Evolutionary conservation across 1,140 invertebrate genomes (phyloP).

Genomic region (Drosophila prosaltans): DNA sequence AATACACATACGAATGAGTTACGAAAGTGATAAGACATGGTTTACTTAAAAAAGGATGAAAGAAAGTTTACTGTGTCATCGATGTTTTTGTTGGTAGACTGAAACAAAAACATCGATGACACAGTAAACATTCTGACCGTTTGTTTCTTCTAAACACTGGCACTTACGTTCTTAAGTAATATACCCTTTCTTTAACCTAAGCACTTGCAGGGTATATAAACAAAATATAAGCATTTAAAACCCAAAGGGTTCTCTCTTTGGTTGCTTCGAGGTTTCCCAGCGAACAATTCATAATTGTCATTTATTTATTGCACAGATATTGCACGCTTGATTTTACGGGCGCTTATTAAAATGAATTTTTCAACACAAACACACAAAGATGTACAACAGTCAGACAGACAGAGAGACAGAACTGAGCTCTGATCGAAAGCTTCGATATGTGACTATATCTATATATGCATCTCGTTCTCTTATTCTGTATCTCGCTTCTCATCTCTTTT

Average conservation of each 20-base stretch:
- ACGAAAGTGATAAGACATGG: no score
- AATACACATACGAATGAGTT: no score
- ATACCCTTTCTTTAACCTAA: no score
- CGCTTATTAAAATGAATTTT: constrained; percentile 81
- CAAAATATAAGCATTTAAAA: background rate
- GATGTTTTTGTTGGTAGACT: no score
- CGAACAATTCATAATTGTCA: constrained; percentile 80
- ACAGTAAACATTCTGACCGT: no score
- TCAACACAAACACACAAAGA: constrained; percentile 57
- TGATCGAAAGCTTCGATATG: constrained; percentile 80
- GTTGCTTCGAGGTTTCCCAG: background rate
- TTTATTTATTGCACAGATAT: constrained; percentile 80
- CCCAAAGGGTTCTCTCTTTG: constrained; percentile 22
- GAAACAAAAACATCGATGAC: no score
- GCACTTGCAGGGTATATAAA: background rate
- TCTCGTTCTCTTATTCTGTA: background rate
- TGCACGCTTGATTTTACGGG: constrained; percentile 70
- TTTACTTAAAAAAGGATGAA: no score
- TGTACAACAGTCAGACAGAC: constrained; percentile 13
- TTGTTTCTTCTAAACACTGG: no score
- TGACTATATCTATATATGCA: constrained; percentile 25
- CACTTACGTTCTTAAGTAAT: no score
- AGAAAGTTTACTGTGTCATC: no score
- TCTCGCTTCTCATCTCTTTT: background rate
- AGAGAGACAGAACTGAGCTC: constrained; percentile 40